phyloP scores from a whole-genome alignment of 2,888 invertebrate genomes.

The Lepidochrysops patricia region DNA sequence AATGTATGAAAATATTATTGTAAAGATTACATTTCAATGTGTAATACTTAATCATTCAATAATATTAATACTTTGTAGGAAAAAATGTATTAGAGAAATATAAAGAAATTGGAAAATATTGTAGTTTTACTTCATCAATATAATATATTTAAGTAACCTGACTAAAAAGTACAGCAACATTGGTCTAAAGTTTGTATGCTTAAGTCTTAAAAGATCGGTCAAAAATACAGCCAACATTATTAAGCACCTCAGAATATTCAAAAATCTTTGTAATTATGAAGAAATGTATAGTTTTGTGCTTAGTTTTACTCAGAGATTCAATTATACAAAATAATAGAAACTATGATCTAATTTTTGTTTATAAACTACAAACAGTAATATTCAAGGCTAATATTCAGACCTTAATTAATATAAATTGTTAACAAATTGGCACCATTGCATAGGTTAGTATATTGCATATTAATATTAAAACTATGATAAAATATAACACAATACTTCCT shows the following conservation, averaged over 20 bases:
- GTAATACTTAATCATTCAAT: too few species aligned
- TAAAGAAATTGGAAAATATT: background rate
- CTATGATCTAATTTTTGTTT: too few species aligned
- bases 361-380: too few species aligned
- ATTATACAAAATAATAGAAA: background rate
- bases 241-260: too few species aligned
- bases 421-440: constrained; percentile 20
- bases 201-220: too few species aligned
- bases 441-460: constrained; percentile 14
- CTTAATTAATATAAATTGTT: background rate
- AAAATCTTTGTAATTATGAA: background rate
- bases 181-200: too few species aligned
- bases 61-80: too few species aligned
- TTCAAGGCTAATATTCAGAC: background rate
- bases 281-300: background rate
- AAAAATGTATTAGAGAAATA: background rate
- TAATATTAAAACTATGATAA: constrained; percentile 4
- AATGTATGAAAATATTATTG: background rate
- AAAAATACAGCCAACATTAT: too few species aligned
- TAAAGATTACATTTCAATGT: too few species aligned
- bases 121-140: background rate
- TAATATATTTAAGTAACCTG: background rate
- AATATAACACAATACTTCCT: background rate
- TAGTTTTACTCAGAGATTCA: background rate
- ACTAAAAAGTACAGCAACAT: background rate